phyloP scores from a whole-genome alignment of 2,888 invertebrate species.

The Trissolcus japonicus region DNA sequence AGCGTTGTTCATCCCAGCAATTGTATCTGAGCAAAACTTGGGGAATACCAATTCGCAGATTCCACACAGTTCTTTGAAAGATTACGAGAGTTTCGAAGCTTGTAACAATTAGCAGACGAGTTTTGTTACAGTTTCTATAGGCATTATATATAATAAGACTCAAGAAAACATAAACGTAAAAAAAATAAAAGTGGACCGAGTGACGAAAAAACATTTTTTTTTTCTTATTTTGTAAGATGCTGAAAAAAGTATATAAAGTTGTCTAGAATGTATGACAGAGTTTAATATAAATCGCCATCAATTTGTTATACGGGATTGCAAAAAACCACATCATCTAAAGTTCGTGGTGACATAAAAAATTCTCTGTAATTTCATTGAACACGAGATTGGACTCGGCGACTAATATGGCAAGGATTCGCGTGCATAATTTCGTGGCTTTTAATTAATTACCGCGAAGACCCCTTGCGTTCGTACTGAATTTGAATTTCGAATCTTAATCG shows the following conservation, averaged over 20 bases:
- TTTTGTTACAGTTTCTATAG: too few relatives aligned
- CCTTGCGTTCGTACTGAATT: constrained; percentile 33
- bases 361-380: constrained; percentile 15
- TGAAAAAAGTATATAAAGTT: too few relatives aligned
- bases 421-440: constrained; percentile 51
- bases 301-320: constrained; percentile 11
- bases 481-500: constrained; percentile 53
- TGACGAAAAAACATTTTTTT: too few relatives aligned
- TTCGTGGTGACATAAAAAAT: constrained; percentile 15
- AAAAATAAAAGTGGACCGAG: too few relatives aligned
- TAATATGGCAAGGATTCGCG: constrained; percentile 34
- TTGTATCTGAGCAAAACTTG: neutral
- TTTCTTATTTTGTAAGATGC: too few relatives aligned
- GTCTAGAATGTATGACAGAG: too few relatives aligned
- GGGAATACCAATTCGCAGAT: constrained; percentile 18
- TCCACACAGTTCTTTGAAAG: neutral
- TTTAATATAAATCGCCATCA: constrained; percentile 11
- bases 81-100: constrained; percentile 2
- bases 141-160: too few relatives aligned
- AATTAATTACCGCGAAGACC: constrained; percentile 51
- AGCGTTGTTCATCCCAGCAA: constrained; percentile 6
- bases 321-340: neutral
- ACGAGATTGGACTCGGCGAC: constrained; percentile 29
- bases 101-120: constrained; percentile 16
- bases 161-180: too few relatives aligned